Conservation (phyloP, 2,113 vertebrate genomes). For the Platichthys stellatus region DNA sequence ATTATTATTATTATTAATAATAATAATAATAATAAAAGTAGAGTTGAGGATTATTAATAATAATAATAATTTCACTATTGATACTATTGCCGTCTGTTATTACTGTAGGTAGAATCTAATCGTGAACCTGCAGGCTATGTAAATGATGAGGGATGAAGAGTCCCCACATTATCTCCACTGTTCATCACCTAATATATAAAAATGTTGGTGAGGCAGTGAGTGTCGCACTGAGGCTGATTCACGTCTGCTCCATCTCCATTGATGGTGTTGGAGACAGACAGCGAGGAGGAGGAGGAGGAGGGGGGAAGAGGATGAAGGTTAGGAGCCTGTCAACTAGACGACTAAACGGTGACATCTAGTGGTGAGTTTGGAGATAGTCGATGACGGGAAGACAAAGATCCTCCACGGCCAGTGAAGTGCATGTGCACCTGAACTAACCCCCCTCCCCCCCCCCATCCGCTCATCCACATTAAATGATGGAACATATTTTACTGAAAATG, state of each 20-base stretch:
- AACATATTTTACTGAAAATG: neutral
- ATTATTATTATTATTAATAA: too few relatives aligned
- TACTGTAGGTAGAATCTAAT: neutral
- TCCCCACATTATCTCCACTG: neutral
- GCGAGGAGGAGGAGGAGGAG: neutral
- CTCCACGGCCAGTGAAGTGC: neutral
- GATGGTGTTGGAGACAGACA: slow-evolving; percentile 12
- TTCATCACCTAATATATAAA: neutral
- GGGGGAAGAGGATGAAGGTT: neutral
- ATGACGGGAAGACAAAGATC: neutral
- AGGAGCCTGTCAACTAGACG: neutral
- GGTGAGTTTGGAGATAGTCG: slow-evolving; percentile 31
- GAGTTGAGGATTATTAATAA: too few relatives aligned
- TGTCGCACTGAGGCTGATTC: slow-evolving; percentile 21
- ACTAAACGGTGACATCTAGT: slow-evolving; percentile 73
- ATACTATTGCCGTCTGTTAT: neutral
- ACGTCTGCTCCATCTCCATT: neutral
- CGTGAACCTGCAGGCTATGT: neutral
- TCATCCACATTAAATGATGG: neutral
- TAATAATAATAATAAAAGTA: too few relatives aligned
- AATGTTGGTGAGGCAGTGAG: slow-evolving; percentile 10
- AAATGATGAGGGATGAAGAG: neutral
- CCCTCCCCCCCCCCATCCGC: neutral
- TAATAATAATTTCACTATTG: too few relatives aligned
- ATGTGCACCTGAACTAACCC: neutral